These are phyloP conservation scores for Melinaea marsaeus DNA, from an alignment of 2,888 invertebrate species.

Conservation along the genomic window DNA sequence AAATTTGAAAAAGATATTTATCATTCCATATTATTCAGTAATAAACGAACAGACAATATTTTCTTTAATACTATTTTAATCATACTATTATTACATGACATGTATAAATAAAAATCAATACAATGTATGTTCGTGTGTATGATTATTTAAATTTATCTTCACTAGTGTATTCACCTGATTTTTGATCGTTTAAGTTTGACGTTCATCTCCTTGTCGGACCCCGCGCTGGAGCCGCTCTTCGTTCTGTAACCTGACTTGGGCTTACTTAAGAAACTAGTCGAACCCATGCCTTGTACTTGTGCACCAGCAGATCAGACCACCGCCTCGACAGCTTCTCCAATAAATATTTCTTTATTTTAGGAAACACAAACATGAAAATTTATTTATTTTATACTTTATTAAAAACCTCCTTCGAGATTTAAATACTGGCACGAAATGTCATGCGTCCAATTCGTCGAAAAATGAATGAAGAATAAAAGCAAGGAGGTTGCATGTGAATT, in stretches of 20 bases:
- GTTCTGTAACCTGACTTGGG: slow-evolving; percentile 60
- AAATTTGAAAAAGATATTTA: too few relatives aligned
- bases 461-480: slow-evolving; percentile 21
- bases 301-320: slow-evolving; percentile 27
- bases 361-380: slow-evolving; percentile 27
- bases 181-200: slow-evolving; percentile 65
- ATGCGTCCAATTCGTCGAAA: slow-evolving; percentile 25
- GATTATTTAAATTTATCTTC: too few relatives aligned
- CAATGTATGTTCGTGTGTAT: too few relatives aligned
- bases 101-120: too few relatives aligned
- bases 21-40: too few relatives aligned
- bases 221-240: slow-evolving; percentile 67
- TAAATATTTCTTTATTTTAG: slow-evolving; percentile 32
- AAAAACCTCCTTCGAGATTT: slow-evolving; percentile 8
- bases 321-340: slow-evolving; percentile 24
- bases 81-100: too few relatives aligned
- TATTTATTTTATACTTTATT: neutral
- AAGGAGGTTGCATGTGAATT: slow-evolving; percentile 20
- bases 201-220: slow-evolving; percentile 70
- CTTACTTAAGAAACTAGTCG: slow-evolving; percentile 65
- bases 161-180: slow-evolving; percentile 51
- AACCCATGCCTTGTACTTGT: slow-evolving; percentile 56
- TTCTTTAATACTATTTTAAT: too few relatives aligned
- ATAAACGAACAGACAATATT: too few relatives aligned
- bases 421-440: slow-evolving; percentile 15